Evolutionary conservation across 2,797 vertebrate genomes (phyloP), one percentile per base, ranked within the genome.

Genomic region (Gallirallus australis): DNA sequence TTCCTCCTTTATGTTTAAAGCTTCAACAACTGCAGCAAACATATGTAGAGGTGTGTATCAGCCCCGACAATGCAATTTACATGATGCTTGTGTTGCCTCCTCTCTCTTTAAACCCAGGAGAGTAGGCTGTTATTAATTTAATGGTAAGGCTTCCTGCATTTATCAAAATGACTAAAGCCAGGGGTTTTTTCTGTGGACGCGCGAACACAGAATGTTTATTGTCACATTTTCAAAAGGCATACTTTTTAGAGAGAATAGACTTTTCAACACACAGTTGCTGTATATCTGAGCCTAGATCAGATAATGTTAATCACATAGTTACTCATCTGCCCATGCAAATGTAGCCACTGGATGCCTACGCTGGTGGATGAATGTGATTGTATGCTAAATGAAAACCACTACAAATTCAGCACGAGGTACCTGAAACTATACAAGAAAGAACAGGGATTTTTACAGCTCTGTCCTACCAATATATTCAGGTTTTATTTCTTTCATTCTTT

Each of bases 121-220:
- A 83, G 40, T 50, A 45, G 28, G 3, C 35, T 73, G 42, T 73
- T 47, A 70, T 86, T 95, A 90, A 70, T 73, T 85, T 89, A 80
- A 89, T 40, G 23, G 24, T 39, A 60, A 76, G 56, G 5, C 10
- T 73, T 93, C 30, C 39, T 82, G 35, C 15, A 37, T 84, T 90
- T 79, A 82, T 60, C 53, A 73, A 76, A 84, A 94, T 71, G 3
- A 59, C 39, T 68, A 53, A 86, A 84, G 42, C 25, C 66, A 73
- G 21, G 3, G 2, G 24, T 56, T 30, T 56, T 66, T 39, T 45
- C 35, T 48, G 20, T 70, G 52, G 20, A 31, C 0, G 0, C 0
- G 0, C 48, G 71, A 87, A 77, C 33, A 64, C 2, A 48, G 19
- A 31, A 42, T 14, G 6, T 64, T 85, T 77, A 42, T 53, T 35